These are phyloP conservation scores for Bufo bufo DNA, from an alignment of 2,113 vertebrate genomes.

Conservation along the genomic window DNA sequence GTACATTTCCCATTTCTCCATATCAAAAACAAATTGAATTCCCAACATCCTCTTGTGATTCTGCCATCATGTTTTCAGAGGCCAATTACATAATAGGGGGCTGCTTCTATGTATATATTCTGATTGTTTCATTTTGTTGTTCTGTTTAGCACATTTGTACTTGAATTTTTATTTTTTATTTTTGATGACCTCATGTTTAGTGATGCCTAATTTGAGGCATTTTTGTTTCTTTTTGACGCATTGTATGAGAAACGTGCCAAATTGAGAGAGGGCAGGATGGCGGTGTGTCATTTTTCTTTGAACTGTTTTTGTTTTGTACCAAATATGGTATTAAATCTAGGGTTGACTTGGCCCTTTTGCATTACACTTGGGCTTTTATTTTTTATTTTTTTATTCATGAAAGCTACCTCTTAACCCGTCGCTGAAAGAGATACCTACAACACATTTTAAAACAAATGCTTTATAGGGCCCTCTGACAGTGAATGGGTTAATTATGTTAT, in stretches of 20 bases:
- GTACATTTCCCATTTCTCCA: constrained; percentile 34
- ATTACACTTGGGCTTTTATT: constrained; percentile 34
- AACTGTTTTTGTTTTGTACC: constrained; percentile 68
- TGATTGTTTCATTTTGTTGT: constrained; percentile 72
- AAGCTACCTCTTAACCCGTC: constrained; percentile 91
- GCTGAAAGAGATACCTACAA: constrained; percentile 17
- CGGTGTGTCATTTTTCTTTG: constrained; percentile 52
- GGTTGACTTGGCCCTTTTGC: constrained; percentile 68
- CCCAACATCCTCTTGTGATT: constrained; percentile 40
- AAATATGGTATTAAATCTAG: constrained; percentile 79
- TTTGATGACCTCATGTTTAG: constrained; percentile 92
- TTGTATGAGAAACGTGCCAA: constrained; percentile 53
- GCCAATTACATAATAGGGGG: constrained; percentile 38
- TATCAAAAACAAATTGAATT: constrained; percentile 12
- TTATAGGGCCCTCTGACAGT: constrained; percentile 68
- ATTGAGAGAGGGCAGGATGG: constrained; percentile 31
- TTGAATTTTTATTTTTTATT: constrained; percentile 94
- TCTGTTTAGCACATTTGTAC: constrained; percentile 90
- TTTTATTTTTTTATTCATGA: constrained; percentile 63
- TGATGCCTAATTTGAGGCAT: constrained; percentile 62
- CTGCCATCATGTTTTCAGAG: constrained; percentile 6
- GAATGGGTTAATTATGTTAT: constrained; percentile 26
- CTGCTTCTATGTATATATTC: constrained; percentile 57
- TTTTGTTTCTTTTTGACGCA: constrained; percentile 48
- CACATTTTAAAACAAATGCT: constrained; percentile 21